Evolutionary conservation across 1,140 invertebrate species (phyloP).

Genomic region (Zophobas atratus): DNA sequence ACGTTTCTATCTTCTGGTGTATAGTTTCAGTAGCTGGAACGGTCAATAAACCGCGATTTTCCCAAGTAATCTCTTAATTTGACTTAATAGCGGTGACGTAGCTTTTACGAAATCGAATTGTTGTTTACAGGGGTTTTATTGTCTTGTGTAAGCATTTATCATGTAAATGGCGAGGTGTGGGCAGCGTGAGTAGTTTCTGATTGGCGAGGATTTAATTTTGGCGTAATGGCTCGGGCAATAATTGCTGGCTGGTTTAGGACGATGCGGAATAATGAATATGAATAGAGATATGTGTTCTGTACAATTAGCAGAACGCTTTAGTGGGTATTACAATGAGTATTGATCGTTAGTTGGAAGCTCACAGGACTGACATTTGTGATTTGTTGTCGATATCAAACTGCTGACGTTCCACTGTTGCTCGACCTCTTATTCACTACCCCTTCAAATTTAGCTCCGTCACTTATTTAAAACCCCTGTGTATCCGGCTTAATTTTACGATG

Average conservation of each 20-base stretch:
- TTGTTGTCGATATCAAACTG: constrained; percentile 60
- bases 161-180: constrained; percentile 5
- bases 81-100: constrained; percentile 10
- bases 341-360: constrained; percentile 55
- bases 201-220: constrained; percentile 50
- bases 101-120: constrained; percentile 18
- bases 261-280: constrained; percentile 51
- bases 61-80: constrained; percentile 32
- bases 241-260: constrained; percentile 45
- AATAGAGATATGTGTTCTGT: constrained; percentile 42
- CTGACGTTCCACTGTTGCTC: constrained; percentile 44
- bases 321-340: constrained; percentile 60
- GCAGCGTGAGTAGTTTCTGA: constrained; percentile 23
- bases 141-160: constrained; percentile 29
- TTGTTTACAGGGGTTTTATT: constrained; percentile 27
- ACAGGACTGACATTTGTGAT: constrained; percentile 59
- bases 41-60: constrained; percentile 35
- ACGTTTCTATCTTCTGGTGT: constrained; percentile 10
- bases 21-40: constrained; percentile 5
- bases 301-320: constrained; percentile 61
- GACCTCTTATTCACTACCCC: constrained; percentile 29
- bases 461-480: constrained; percentile 52
- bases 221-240: constrained; percentile 51
- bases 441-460: constrained; percentile 49
- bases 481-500: constrained; percentile 52